phyloP scores from a whole-genome alignment of 1,140 invertebrate species.

The Drosophila seguyi region DNA sequence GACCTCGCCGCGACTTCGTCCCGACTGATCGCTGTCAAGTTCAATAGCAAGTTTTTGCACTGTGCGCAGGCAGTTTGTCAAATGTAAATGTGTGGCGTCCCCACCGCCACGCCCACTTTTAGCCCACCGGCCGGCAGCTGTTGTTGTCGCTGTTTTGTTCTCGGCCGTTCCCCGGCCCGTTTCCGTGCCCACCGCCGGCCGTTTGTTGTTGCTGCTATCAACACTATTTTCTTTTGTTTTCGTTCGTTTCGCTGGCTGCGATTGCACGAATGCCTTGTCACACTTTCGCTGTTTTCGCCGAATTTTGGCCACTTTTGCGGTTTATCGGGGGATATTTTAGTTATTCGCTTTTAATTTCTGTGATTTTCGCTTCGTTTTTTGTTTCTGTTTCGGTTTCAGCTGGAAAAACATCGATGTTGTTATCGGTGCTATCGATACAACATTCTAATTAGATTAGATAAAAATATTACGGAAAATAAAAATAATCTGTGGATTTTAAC shows the following conservation, averaged over 20 bases:
- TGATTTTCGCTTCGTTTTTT: conserved; percentile 50
- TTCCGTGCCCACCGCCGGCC: conserved; percentile 29
- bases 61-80: conserved; percentile 62
- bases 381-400: conserved; percentile 32
- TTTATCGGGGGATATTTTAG: conserved; percentile 28
- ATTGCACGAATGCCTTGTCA: conserved; percentile 74
- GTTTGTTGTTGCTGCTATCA: conserved; percentile 65
- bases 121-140: conserved; percentile 55
- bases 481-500: too few relatives aligned
- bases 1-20: conserved; percentile 33
- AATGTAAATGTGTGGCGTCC: conserved; percentile 51
- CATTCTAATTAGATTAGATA: neutral
- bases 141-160: conserved; percentile 39
- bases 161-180: conserved; percentile 77
- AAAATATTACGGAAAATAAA: neutral
- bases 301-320: conserved; percentile 79
- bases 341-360: conserved; percentile 39
- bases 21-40: conserved; percentile 36
- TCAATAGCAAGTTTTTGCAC: conserved; percentile 70
- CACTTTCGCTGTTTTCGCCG: conserved; percentile 80
- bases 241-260: conserved; percentile 70
- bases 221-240: conserved; percentile 82
- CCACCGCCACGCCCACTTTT: conserved; percentile 50
- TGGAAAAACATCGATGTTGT: neutral
- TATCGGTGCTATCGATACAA: neutral